Evolutionary conservation across 1,140 invertebrate species (phyloP).

Genomic region (Heliconius congener): DNA sequence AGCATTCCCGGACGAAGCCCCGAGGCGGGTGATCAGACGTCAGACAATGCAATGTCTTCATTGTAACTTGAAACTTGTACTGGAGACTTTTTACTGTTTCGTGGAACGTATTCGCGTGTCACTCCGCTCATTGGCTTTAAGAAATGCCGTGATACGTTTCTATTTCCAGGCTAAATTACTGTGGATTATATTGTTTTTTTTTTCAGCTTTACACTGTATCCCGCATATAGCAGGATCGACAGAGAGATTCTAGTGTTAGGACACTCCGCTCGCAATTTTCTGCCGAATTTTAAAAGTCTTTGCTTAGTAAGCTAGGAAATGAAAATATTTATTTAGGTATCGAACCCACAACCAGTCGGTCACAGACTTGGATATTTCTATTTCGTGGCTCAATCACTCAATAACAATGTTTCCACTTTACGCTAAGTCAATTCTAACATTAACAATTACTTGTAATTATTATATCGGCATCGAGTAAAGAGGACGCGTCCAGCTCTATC

Average conservation of each 20-base stretch:
- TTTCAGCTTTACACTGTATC: too few species aligned
- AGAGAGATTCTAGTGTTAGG: accelerated
- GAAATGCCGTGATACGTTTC: background rate
- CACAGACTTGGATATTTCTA: too few species aligned
- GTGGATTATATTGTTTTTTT: background rate
- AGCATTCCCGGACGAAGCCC: constrained; percentile 51
- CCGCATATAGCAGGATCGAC: accelerated
- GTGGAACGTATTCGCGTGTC: constrained; percentile 3
- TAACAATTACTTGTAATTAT: constrained; percentile 63
- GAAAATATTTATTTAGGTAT: too few species aligned
- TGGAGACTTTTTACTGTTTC: constrained; percentile 36
- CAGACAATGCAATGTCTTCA: constrained; percentile 75
- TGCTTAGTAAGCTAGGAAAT: too few species aligned
- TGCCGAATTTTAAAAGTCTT: too few species aligned
- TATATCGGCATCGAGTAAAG: constrained; percentile 37
- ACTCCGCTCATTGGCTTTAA: background rate
- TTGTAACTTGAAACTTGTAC: constrained; percentile 58
- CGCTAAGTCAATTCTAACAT: constrained; percentile 35
- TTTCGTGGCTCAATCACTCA: background rate
- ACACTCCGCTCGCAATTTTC: too few species aligned
- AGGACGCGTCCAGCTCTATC: constrained; percentile 60
- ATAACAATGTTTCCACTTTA: constrained; percentile 16
- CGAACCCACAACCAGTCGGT: background rate
- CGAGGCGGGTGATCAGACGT: constrained; percentile 49
- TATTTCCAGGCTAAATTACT: background rate